These are phyloP conservation scores for Ameiurus melas DNA, from an alignment of 2,113 vertebrate genomes.

Conservation along the genomic window DNA sequence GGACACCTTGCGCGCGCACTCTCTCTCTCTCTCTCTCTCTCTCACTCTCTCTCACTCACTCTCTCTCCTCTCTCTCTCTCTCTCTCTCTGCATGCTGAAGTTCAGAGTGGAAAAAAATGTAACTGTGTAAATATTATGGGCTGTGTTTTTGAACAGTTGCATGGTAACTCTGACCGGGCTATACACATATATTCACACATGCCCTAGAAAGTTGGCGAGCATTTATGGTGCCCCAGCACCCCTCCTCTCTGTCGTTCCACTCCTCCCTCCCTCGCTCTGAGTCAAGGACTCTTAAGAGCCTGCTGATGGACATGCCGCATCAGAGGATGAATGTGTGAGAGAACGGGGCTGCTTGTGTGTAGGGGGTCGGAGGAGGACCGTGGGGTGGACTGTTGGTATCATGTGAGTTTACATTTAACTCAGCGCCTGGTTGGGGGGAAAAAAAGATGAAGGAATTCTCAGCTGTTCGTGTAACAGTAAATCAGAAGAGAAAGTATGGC, in stretches of 20 bases:
- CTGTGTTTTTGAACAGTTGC: conserved; percentile 71
- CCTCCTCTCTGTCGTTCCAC: conserved; percentile 14
- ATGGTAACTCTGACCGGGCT: conserved; percentile 69
- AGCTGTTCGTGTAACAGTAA: not conserved
- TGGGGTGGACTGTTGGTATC: conserved; percentile 2
- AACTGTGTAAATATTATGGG: conserved; percentile 77
- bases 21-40: conserved; percentile 31
- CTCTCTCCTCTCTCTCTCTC: conserved; percentile 17
- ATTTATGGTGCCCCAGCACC: conserved; percentile 39
- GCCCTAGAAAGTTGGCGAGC: conserved; percentile 62
- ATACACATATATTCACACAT: conserved; percentile 53
- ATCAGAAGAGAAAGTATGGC: not conserved
- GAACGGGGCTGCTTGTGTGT: not conserved
- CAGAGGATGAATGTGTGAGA: conserved; percentile 48
- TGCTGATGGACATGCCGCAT: conserved; percentile 69
- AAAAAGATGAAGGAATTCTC: conserved; percentile 13
- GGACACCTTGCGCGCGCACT: conserved; percentile 19
- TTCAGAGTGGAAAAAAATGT: conserved; percentile 70
- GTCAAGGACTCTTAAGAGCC: conserved; percentile 70
- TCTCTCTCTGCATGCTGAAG: conserved; percentile 56
- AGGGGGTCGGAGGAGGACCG: not conserved
- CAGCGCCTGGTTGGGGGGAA: conserved; percentile 19
- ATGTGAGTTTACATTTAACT: conserved; percentile 42
- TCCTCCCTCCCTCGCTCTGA: conserved; percentile 51
- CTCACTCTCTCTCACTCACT: conserved; percentile 26